Evolutionary conservation across 2,888 invertebrate genomes (phyloP).

Genomic region (Xanthorhoe spadicearia): DNA sequence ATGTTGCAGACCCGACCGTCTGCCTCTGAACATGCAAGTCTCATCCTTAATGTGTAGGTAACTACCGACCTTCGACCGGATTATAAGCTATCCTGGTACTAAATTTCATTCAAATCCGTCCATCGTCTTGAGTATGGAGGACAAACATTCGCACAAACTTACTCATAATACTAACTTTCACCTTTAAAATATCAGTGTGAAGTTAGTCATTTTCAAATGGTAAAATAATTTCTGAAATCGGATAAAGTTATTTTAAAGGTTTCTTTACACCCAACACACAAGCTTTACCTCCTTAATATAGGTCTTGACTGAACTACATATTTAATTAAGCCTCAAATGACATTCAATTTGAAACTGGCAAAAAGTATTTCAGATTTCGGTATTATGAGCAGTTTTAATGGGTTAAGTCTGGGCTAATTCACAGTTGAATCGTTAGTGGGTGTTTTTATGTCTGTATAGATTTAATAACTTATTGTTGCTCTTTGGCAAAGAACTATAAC

Average conservation of each 20-base stretch:
- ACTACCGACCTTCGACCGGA: no score
- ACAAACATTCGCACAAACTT: no score
- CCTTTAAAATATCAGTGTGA: no score
- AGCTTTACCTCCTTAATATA: no score
- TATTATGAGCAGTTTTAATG: conserved; percentile 2
- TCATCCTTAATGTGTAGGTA: not conserved
- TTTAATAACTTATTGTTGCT: not conserved
- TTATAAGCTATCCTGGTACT: no score
- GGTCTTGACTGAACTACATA: not conserved
- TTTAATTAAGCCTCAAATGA: conserved; percentile 16
- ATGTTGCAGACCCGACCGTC: conserved; percentile 24
- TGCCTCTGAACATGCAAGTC: conserved; percentile 19
- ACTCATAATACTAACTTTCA: no score
- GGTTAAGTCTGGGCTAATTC: not conserved
- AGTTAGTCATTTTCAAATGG: no score
- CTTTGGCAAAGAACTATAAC: not conserved
- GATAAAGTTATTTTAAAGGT: no score
- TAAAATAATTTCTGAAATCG: no score
- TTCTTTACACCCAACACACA: no score
- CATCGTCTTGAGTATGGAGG: no score
- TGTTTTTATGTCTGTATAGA: not conserved
- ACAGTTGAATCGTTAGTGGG: not conserved
- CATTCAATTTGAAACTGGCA: conserved; percentile 4
- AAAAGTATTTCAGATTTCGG: not conserved
- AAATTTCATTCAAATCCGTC: no score